Evolutionary conservation across 2,888 invertebrate genomes (phyloP).

Genomic region (Tetragonula carbonaria): DNA sequence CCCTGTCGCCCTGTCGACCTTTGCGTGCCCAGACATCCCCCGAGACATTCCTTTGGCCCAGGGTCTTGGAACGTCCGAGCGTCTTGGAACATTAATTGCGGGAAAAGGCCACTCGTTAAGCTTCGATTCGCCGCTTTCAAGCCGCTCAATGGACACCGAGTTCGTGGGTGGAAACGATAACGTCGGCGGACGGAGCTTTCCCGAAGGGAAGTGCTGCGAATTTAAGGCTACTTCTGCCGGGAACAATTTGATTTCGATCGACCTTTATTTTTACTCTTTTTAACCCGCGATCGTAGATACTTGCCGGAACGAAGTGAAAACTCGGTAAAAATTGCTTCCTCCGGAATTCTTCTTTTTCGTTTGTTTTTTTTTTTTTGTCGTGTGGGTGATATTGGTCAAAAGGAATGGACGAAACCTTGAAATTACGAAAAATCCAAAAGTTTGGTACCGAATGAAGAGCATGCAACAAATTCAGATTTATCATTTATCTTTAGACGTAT

Average conservation of each 20-base stretch:
- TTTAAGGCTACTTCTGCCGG: constrained; percentile 7
- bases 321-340: background rate
- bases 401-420: too few relatives aligned
- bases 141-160: constrained; percentile 31
- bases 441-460: too few relatives aligned
- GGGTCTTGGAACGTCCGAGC: constrained; percentile 39
- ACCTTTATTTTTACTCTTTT: background rate
- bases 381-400: too few relatives aligned
- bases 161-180: constrained; percentile 26
- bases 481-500: too few relatives aligned
- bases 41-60: constrained; percentile 61
- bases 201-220: background rate
- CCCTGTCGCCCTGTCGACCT: constrained; percentile 76
- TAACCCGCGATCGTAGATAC: background rate
- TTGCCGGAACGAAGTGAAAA: background rate
- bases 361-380: too few relatives aligned
- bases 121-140: constrained; percentile 35
- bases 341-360: background rate
- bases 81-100: constrained; percentile 58
- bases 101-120: constrained; percentile 51
- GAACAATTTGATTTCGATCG: constrained; percentile 11
- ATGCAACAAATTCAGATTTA: too few relatives aligned
- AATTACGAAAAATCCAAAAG: too few relatives aligned
- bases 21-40: constrained; percentile 71
- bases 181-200: background rate